A percentile compares a stretch with the other conserved stretches of the same genome.
phyloP scores from a whole-genome alignment of 2,888 invertebrate genomes.

The Nasonia oneida region DNA sequence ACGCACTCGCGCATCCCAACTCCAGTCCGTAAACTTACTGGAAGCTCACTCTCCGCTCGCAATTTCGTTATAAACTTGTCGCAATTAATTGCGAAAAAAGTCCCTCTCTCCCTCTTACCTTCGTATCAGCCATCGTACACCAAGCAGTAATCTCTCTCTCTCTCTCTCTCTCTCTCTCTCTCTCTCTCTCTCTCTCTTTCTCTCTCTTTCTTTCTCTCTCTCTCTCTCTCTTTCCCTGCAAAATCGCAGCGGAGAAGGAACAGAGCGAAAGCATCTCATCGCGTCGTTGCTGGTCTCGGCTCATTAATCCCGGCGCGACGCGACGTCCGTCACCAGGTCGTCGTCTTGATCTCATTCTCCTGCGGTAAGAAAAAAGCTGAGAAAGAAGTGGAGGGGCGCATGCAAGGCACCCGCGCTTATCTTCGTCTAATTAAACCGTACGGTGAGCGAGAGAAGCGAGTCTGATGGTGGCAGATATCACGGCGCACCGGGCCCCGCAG shows the following conservation, averaged over 20 bases:
- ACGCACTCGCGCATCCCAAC: not conserved
- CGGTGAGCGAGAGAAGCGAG: constrained; percentile 33
- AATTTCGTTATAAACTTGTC: constrained; percentile 51
- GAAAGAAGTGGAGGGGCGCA: not conserved
- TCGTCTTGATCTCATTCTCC: constrained; percentile 30
- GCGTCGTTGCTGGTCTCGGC: constrained; percentile 27
- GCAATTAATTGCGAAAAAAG: constrained; percentile 49
- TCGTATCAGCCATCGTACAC: constrained; percentile 32
- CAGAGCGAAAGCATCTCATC: constrained; percentile 33
- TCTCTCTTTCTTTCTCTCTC: not conserved
- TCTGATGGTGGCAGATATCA: constrained; percentile 50
- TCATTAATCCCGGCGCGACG: constrained; percentile 52
- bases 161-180: not conserved
- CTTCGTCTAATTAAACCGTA: constrained; percentile 58
- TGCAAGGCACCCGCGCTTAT: constrained; percentile 38
- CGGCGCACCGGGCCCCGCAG: not conserved
- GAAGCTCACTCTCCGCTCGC: not conserved
- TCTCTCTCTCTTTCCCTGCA: not conserved
- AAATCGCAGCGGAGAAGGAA: constrained; percentile 19
- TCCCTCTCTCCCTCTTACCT: not conserved
- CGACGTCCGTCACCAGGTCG: constrained; percentile 57
- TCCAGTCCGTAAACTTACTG: not conserved
- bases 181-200: not conserved
- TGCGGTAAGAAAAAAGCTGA: not conserved
- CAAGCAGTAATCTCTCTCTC: not conserved